phyloP scores from a whole-genome alignment of 2,797 vertebrate genomes.

The Sebastiscus tertius region DNA sequence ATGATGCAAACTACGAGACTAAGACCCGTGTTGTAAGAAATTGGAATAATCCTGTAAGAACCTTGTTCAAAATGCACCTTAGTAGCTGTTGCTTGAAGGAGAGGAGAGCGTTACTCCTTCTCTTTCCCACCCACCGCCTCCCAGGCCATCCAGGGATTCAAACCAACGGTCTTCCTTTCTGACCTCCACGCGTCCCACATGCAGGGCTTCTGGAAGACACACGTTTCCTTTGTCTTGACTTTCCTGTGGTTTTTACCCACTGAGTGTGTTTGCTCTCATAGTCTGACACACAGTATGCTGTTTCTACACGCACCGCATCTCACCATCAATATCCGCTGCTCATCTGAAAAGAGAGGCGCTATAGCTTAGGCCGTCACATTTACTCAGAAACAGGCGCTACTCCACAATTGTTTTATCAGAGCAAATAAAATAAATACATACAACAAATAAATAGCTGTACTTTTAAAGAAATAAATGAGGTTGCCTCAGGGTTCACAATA shows the following conservation, averaged over 20 bases:
- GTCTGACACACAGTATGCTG: constrained; percentile 26
- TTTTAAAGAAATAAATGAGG: constrained; percentile 47
- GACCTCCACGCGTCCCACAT: constrained; percentile 19
- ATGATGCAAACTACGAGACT: not conserved
- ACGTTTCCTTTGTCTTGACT: constrained; percentile 25
- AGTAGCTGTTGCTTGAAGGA: not conserved
- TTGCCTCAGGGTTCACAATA: constrained; percentile 13
- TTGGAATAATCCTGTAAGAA: not conserved
- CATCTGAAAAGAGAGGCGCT: constrained; percentile 26
- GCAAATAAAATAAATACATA: constrained; percentile 3
- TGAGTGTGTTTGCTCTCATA: constrained; percentile 30
- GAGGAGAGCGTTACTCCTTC: not conserved
- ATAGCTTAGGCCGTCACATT: constrained; percentile 8
- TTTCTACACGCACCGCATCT: constrained; percentile 21
- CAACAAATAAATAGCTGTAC: constrained; percentile 34
- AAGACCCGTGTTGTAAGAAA: not conserved
- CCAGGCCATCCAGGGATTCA: not conserved
- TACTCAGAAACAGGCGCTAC: constrained; percentile 3
- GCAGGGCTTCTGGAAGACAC: not conserved
- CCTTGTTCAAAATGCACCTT: not conserved
- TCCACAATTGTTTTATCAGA: constrained; percentile 40
- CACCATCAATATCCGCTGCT: constrained; percentile 32
- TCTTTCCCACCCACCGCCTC: not conserved
- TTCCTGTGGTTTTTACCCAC: constrained; percentile 23
- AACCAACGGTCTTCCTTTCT: constrained; percentile 13